Evolutionary conservation across 1,140 invertebrate genomes (phyloP), one percentile per base, ranked within the genome.

Genomic region (Radopholus similis): DNA sequence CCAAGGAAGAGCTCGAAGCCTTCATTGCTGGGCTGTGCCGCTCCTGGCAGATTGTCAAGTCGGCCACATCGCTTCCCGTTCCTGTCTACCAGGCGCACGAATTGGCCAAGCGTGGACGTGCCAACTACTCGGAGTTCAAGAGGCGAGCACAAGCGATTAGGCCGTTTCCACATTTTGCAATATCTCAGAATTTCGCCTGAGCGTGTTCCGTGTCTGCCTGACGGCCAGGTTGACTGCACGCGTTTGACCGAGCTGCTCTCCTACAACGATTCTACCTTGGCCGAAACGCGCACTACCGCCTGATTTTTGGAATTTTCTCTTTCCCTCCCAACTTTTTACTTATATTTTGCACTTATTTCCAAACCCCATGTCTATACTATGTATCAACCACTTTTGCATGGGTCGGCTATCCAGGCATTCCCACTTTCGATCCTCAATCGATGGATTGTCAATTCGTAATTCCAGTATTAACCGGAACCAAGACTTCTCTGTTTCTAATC

Each of bases 21-120:
- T 70, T 70, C 8, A 51, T 60, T 38, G 30, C 26, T 15, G 51
- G 44, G 11, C 37, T 70, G 2, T 72, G 69, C 51, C 55, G 71
- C 15, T 70, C 68, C 5, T 69, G 71, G 35, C 68, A 70, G 23
- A 70, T 70, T 38, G 68, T 70, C 2, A 57, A 47, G 26, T 35
- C 53, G 6, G 69, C 67, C 11, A 44, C 71, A 35, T 57, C 42
- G 26, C 21, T 70, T n/a, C 68, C 68, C 1, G 68, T 44, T 6
- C 68, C 68, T 0, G 68, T 70, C 9, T 70, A 73, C n/a, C 68
- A 70, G 35, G 68, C 68, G 3, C 40, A 55, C 28, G 68, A 70
- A 40, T 34, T 70, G n/a, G 68, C 68, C 5, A 70, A 70, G 32
- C 47, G 68, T 8, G 68, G 68, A 34, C 15, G 34, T 15, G 37